Evolutionary conservation across 2,888 invertebrate species (phyloP), one percentile per base, ranked within the genome.

Genomic region (Rhodophaea formosa): DNA sequence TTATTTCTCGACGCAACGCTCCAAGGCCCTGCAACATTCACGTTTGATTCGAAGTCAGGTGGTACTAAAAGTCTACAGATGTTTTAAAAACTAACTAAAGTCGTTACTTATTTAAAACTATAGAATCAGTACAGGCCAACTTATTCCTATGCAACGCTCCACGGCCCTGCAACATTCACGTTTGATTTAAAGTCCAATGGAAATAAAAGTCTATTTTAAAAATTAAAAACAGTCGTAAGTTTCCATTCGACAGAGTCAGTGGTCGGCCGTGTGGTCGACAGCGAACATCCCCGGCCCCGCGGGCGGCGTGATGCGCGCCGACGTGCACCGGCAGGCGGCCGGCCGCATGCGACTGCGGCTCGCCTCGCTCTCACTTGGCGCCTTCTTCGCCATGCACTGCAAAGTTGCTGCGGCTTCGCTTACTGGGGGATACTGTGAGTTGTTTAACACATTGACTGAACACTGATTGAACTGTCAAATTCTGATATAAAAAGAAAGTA

Each of bases 201-300:
- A 23, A 23, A 23, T 23, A 23, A 23, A 23, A 23, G n/a, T n/a
- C n/a, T n/a, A n/a, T n/a, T n/a, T n/a, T n/a, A n/a, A 23, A 23
- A 23, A 23, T 5, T 23, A 23, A 3, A 12, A 39, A n/a, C 5
- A 39, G 1, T 6, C 5, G 5, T 39, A 32, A 17, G 35, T 39
- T 51, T 2, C 7, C 0, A 16, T 51, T 8, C 17, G 16, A n/a
- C 17, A 84, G 69, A 84, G 82, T 62, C 77, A 86, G 42, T 87
- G 81, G 81, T 90, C 90, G 43, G 73, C 79, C 61, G 74, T 84
- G 61, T 85, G 86, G 85, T 90, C 90, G 59, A 90, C 90, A 44
- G 62, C 73, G 2, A 70, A 85, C 59, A 71, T 90, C 44, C 82
- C 86, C 32, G 82, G 76, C 43, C 23, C 23, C 3, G 80, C 85